Percentiles rank a stretch among this genome's conserved stretches.
These are phyloP conservation scores for Ptychoptera contaminata DNA, from an alignment of 2,888 invertebrate species.

Conservation along the genomic window DNA sequence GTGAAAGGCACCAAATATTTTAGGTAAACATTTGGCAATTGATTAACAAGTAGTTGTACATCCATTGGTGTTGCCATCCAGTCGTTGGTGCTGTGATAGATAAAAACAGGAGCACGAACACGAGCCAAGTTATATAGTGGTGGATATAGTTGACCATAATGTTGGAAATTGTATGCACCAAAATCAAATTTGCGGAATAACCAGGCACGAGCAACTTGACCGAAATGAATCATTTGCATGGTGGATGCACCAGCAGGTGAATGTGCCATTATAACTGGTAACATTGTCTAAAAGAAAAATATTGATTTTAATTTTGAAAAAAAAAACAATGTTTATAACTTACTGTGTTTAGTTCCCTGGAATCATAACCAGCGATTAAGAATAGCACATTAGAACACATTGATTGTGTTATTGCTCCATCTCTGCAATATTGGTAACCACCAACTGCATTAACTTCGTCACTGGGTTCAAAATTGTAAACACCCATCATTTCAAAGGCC, in stretches of 20 bases:
- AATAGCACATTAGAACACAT: constrained; percentile 45
- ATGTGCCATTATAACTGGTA: constrained; percentile 31
- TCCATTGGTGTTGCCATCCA: constrained; percentile 44
- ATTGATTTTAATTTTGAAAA: constrained; percentile 3
- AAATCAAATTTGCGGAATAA: constrained; percentile 33
- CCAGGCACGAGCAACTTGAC: constrained; percentile 28
- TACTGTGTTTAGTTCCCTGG: constrained; percentile 41
- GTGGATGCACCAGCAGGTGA: constrained; percentile 31
- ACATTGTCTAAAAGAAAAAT: constrained; percentile 25
- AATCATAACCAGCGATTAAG: constrained; percentile 41
- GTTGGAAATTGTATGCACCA: constrained; percentile 31
- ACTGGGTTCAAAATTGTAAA: constrained; percentile 41
- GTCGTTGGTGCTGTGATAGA: constrained; percentile 45
- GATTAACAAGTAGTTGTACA: constrained; percentile 34
- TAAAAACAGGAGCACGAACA: constrained; percentile 36
- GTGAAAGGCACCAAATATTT: constrained; percentile 38
- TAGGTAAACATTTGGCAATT: constrained; percentile 37
- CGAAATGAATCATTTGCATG: constrained; percentile 30
- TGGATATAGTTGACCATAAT: constrained; percentile 34
- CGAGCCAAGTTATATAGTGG: constrained; percentile 37
- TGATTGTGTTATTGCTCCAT: constrained; percentile 33
- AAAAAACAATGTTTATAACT: constrained; percentile 4
- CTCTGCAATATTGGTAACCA: constrained; percentile 32
- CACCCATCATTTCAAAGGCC: constrained; percentile 23
- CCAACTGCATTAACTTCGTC: constrained; percentile 22